Base-by-base conservation (phyloP, 1,140 invertebrate genomes). In the Brachionus asplanchnoidis region DNA sequence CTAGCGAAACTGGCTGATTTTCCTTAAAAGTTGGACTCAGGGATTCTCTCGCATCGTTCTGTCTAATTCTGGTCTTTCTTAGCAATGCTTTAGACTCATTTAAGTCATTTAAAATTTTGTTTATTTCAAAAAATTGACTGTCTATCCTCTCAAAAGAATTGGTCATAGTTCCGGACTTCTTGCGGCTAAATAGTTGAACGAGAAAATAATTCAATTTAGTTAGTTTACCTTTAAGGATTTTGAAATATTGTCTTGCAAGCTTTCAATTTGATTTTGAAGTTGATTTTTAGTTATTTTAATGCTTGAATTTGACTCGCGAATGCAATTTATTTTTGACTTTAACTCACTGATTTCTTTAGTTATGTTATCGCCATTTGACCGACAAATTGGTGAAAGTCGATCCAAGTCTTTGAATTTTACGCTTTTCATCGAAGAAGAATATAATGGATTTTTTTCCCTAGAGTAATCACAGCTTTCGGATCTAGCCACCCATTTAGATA, bases 91-190 rank as follows among this genome's bases (percentile, higher is more conserved):
- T 77, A 14, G 73, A 77, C 20, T 77, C 73, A n/a, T 77, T 77
- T 32, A 77, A 77, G 50, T 77, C 73, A 26, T 20, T 77, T 26
- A 77, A 50, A 36, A 77, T 77, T 77, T 11, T 77, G 44, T 77
- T 77, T 50, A 77, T 77, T 77, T 77, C 73, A 77, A 77, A 77
- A 50, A 77, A 77, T 77, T 50, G 73, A 26, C 44, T 23, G 50
- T 77, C 73, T 14, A 77, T 77, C 50, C 44, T 77, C 26, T 77
- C 73, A 9, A 77, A 77, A 50, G 73, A 77, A 50, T 50, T 77
- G 12, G 68, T 73, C 1, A 73, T 73, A 20, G 68, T 42, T 14
- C 68, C 68, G 7, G 68, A 73, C 17, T 42, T 73, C 68, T 73
- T 17, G 17, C 7, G 8, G 36, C 9, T 42, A 20, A 20, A 17